A percentile compares a stretch with the other conserved stretches of the same genome.
Conservation (phyloP, 2,113 vertebrate genomes). For the Albula glossodonta region DNA sequence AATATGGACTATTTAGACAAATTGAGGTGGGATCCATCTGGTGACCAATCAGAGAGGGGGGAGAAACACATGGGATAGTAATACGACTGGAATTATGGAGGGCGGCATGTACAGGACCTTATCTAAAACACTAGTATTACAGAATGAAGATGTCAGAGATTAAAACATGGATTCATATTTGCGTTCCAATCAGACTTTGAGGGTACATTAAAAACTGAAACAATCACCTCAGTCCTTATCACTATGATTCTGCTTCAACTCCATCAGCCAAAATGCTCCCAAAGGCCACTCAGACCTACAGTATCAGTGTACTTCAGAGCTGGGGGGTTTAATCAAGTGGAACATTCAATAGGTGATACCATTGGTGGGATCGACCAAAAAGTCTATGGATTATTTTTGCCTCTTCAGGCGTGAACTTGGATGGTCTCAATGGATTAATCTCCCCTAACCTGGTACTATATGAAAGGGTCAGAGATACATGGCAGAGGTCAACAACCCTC, state of each 20-base stretch:
- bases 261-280: not conserved
- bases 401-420: not conserved
- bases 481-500: not conserved
- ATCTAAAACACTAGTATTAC: too few relatives aligned
- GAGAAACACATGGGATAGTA: too few relatives aligned
- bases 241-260: not conserved
- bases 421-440: not conserved
- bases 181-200: too few relatives aligned
- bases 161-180: too few relatives aligned
- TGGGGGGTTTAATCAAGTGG: not conserved
- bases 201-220: not conserved
- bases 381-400: not conserved
- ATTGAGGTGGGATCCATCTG: too few relatives aligned
- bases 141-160: too few relatives aligned
- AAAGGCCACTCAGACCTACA: not conserved
- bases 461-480: not conserved
- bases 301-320: not conserved
- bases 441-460: not conserved
- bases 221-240: not conserved
- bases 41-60: too few relatives aligned
- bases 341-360: not conserved
- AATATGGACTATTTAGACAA: too few relatives aligned
- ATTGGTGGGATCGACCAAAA: not conserved
- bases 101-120: too few relatives aligned
- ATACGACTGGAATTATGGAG: too few relatives aligned